Conservation (phyloP, 2,888 invertebrate species). For the Drosophila histrio region DNA sequence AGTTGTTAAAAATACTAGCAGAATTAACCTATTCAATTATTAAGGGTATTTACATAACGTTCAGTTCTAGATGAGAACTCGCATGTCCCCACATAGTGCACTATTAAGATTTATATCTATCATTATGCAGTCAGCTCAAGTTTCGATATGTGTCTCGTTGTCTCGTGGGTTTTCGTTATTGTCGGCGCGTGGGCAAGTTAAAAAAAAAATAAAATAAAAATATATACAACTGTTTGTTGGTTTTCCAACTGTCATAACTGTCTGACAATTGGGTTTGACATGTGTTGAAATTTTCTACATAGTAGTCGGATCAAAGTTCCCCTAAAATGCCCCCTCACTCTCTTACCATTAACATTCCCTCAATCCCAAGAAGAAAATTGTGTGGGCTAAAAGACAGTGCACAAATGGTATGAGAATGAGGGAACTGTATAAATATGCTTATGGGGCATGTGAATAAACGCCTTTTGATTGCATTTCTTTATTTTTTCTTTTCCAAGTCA, state of each 20-base stretch:
- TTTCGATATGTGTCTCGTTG: slow-evolving; percentile 17
- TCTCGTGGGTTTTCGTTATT: slow-evolving; percentile 43
- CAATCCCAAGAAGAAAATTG: neutral
- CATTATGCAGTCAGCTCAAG: slow-evolving; percentile 45
- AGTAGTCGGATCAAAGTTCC: slow-evolving; percentile 26
- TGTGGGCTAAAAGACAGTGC: slow-evolving; percentile 25
- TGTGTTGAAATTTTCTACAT: slow-evolving; percentile 46
- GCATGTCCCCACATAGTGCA: neutral
- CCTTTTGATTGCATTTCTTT: slow-evolving; percentile 14
- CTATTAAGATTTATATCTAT: slow-evolving; percentile 34
- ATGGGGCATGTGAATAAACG: slow-evolving; percentile 15
- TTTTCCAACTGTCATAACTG: slow-evolving; percentile 53
- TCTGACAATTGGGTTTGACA: slow-evolving; percentile 55
- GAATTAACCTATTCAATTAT: neutral
- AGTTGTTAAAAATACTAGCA: no score
- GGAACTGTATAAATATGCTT: slow-evolving; percentile 5
- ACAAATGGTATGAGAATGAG: neutral
- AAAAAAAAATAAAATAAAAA: neutral
- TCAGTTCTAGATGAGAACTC: slow-evolving; percentile 24
- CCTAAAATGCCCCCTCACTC: neutral
- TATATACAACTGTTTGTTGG: slow-evolving; percentile 7
- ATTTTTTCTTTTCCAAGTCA: slow-evolving; percentile 13
- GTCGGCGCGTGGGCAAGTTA: slow-evolving; percentile 52
- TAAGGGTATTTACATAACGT: slow-evolving; percentile 21
- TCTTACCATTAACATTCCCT: neutral